Base-by-base conservation (phyloP, 2,888 invertebrate species). In the Diaperis boleti region DNA sequence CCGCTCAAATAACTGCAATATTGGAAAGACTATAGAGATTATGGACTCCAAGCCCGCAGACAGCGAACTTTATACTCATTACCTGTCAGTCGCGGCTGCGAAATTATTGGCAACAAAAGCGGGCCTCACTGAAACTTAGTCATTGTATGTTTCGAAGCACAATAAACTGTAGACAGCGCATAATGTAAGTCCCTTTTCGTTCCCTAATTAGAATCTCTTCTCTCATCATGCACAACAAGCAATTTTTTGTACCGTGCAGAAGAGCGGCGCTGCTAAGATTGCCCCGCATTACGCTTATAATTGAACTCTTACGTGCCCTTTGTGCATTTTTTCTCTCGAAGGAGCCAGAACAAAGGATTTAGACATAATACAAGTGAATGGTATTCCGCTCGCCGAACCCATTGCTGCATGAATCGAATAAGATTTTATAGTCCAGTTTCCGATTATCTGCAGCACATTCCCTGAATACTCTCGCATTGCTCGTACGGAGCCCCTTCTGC, bases 351-450 rank as follows among this genome's bases (percentile, higher is more conserved):
- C 52, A 39, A 41, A 41, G 52, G 26, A 50, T 39, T 52, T 52
- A 37, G 52, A 37, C 26, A 41, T 52, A 52, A 52, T 52, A 39
- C 52, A 17, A 22, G n/a, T 13, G 39, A 39, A 37, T 15, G 52
- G 52, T 52, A 41, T 52, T 52, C 39, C 39, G 17, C 14, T 33
- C 47, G 33, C 39, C 39, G 39, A 39, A 39, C 15, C 17, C 39
- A 39, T 39, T 17, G 26, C 26, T 39, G 31, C 41, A 42, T 18
- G 45, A 45, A 7, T 45, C 37, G 45, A 57, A 56, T 52, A 52
- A 41, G 54, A 57, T 57, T 45, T 57, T 57, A 57, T 57, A 31
- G 45, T 45, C 47, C 45, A 45, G 37, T 57, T 57, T 57, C 57
- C 35, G 57, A 57, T 57, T 57, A 57, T 45, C 45, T 57, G 26